Evolutionary conservation across 1,140 invertebrate genomes (phyloP).

Genomic region (Scylla paramamosain): DNA sequence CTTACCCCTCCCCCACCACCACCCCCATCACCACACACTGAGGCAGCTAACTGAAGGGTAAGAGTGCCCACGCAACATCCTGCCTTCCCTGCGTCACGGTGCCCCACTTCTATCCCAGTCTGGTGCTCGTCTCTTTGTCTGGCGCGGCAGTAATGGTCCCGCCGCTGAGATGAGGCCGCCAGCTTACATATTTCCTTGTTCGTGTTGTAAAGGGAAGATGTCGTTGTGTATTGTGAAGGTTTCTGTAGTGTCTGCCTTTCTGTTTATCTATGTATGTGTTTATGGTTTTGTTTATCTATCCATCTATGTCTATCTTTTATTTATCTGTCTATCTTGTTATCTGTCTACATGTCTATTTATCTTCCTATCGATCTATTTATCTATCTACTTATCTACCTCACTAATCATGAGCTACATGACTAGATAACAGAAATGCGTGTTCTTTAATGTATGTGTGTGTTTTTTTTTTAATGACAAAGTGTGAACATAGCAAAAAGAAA

Average conservation of each 20-base stretch:
- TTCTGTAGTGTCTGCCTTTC: no score
- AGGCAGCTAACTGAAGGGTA: background rate
- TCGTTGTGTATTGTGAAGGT: no score
- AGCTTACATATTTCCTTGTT: background rate
- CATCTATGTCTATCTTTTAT: conserved; percentile 4
- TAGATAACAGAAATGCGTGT: background rate
- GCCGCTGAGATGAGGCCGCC: background rate
- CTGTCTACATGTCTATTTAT: background rate
- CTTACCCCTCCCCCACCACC: background rate
- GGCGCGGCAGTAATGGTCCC: background rate
- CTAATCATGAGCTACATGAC: background rate
- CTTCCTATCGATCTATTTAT: background rate
- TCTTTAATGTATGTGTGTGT: background rate
- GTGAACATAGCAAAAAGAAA: no score
- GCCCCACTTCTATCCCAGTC: background rate
- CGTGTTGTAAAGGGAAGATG: no score
- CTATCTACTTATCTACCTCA: background rate
- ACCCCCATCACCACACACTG: background rate
- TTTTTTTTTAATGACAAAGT: background rate
- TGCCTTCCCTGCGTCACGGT: background rate
- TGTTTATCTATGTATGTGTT: background rate
- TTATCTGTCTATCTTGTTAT: background rate
- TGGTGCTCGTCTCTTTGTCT: background rate
- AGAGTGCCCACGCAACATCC: background rate
- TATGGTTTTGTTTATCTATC: background rate